Evolutionary conservation across 1,140 invertebrate species (phyloP).

Genomic region (Drosophila murphyi): DNA sequence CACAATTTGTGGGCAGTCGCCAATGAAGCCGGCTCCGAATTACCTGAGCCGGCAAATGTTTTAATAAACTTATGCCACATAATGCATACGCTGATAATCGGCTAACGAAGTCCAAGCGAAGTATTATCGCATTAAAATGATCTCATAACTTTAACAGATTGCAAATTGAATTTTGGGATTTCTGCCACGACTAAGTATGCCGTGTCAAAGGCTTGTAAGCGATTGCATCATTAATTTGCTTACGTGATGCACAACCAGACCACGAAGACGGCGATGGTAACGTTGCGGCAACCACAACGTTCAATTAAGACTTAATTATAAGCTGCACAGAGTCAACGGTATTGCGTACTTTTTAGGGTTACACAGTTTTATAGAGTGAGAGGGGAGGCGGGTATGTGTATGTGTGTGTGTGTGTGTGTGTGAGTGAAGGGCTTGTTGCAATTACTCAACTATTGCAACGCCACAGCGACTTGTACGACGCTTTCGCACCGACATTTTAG

Average conservation of each 20-base stretch:
- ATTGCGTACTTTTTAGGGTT: slow-evolving; percentile 51
- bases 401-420: background rate
- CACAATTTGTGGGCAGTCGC: slow-evolving; percentile 43
- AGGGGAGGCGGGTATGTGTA: background rate
- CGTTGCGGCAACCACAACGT: slow-evolving; percentile 31
- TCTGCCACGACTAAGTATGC: slow-evolving; percentile 31
- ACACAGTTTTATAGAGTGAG: slow-evolving; percentile 52
- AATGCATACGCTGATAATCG: slow-evolving; percentile 39
- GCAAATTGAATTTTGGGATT: slow-evolving; percentile 27
- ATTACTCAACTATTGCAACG: slow-evolving; percentile 53
- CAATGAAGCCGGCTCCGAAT: slow-evolving; percentile 40
- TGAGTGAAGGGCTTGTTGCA: background rate
- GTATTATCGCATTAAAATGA: slow-evolving; percentile 18
- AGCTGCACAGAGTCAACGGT: slow-evolving; percentile 35
- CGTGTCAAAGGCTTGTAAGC: slow-evolving; percentile 70
- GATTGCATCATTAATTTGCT: slow-evolving; percentile 77
- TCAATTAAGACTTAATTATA: slow-evolving; percentile 78
- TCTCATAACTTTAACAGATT: slow-evolving; percentile 42
- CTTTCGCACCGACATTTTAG: slow-evolving; percentile 6
- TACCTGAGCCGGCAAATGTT: slow-evolving; percentile 19
- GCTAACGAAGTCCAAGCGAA: slow-evolving; percentile 1
- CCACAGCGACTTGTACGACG: slow-evolving; percentile 9
- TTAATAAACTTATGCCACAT: slow-evolving; percentile 57
- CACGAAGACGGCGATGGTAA: background rate
- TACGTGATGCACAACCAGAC: slow-evolving; percentile 44